A percentile compares a stretch with the other conserved stretches of the same genome.
phyloP scores from a whole-genome alignment of 2,797 vertebrate genomes.

The Chloroceryle inda region DNA sequence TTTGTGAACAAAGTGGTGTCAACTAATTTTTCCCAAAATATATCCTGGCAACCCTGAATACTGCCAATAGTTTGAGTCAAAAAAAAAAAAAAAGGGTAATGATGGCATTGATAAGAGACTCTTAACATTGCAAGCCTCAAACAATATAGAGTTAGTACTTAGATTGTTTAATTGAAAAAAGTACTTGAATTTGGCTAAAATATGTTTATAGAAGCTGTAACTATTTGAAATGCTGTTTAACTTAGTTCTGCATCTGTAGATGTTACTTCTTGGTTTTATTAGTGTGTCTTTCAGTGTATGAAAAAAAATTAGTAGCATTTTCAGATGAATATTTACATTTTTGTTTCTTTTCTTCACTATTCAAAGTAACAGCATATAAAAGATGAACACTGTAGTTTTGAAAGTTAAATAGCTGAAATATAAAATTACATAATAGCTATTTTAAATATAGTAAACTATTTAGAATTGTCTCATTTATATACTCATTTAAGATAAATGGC shows the following conservation, averaged over 20 bases:
- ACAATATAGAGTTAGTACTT: background rate
- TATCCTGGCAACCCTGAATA: background rate
- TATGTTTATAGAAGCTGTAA: background rate
- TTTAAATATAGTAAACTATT: background rate
- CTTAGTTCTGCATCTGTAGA: background rate
- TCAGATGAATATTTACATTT: background rate
- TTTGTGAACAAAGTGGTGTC: background rate
- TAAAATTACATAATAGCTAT: background rate
- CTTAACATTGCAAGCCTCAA: background rate
- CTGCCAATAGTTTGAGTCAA: background rate
- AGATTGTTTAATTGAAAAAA: background rate
- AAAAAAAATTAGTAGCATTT: background rate
- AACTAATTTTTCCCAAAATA: background rate
- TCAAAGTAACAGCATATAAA: background rate
- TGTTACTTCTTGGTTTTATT: background rate
- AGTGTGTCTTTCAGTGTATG: background rate
- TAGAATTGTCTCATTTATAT: background rate
- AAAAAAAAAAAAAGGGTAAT: background rate
- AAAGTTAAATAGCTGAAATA: background rate
- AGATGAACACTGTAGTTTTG: background rate
- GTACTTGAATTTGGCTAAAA: background rate
- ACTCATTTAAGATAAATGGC: background rate
- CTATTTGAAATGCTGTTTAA: background rate
- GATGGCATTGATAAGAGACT: background rate
- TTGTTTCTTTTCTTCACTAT: background rate